Evolutionary conservation across 2,797 vertebrate genomes (phyloP).

Genomic region (Brachyalestes nurse): DNA sequence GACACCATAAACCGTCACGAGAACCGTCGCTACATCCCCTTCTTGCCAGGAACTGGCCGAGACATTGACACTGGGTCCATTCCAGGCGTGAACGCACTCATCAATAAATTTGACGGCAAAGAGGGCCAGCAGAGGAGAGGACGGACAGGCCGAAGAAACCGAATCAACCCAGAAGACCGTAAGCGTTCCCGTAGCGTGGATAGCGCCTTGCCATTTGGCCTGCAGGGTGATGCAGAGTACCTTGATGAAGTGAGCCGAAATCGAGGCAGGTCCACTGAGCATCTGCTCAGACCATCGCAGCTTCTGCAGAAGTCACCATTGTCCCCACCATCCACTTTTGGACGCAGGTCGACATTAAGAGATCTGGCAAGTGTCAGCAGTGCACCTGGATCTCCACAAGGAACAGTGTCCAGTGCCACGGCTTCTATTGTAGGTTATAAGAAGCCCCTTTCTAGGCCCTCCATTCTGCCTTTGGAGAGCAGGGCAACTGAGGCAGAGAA

Average conservation of each 20-base stretch:
- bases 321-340: slow-evolving; percentile 59
- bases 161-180: slow-evolving; percentile 89
- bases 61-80: slow-evolving; percentile 94
- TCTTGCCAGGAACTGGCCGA: slow-evolving; percentile 90
- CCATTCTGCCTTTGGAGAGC: slow-evolving; percentile 62
- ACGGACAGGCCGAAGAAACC: slow-evolving; percentile 84
- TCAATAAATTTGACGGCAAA: slow-evolving; percentile 91
- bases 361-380: slow-evolving; percentile 61
- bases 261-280: slow-evolving; percentile 85
- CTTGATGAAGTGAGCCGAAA: slow-evolving; percentile 75
- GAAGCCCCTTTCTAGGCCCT: slow-evolving; percentile 60
- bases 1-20: slow-evolving; percentile 94
- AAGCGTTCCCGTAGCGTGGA: slow-evolving; percentile 93
- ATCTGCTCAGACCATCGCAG: slow-evolving; percentile 86
- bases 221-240: slow-evolving; percentile 70
- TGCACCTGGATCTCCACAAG: slow-evolving; percentile 73
- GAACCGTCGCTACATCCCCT: slow-evolving; percentile 95
- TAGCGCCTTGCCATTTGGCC: slow-evolving; percentile 82
- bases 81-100: slow-evolving; percentile 89
- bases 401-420: slow-evolving; percentile 62
- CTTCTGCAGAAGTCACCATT: slow-evolving; percentile 74
- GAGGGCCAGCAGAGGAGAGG: slow-evolving; percentile 84
- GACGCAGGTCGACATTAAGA: slow-evolving; percentile 66
- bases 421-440: slow-evolving; percentile 66
- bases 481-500: slow-evolving; percentile 58